Base-by-base conservation (phyloP, 2,888 invertebrate genomes). In the Eupsilia transversa region DNA sequence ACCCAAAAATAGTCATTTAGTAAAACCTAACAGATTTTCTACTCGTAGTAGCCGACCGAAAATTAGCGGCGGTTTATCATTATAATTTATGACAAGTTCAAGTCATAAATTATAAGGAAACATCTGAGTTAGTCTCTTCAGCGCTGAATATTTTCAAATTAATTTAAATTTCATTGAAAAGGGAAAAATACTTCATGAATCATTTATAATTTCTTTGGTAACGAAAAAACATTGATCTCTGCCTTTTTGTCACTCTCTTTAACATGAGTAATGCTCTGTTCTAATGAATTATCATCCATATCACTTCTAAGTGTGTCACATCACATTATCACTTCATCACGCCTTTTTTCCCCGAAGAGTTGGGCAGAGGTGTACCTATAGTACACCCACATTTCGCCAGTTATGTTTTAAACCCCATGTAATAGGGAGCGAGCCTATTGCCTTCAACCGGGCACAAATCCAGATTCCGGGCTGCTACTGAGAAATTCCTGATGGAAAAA, bases 51-150 rank as follows among this genome's bases (percentile, higher is more conserved):
- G 43, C 27, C 3, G 33, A 12, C 63, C 56, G 7, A 75, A 75
- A 67, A 67, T 56, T 67, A 68, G 43, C 20, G 27, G 27, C 56
- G 7, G 57, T 66, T 81, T 81, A 81, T 75, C 75, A 59, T 66
- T 20, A 38, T 85, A 82, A 81, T 84, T 86, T 74, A 72, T 77
- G 76, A 69, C 68, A 72, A 76, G 60, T 74, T 72, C 35, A 74
- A 57, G 54, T 57, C 69, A 30, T 80, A 79, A 80, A 73, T 86
- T 69, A 72, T 67, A n/a, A 33, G 41, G 49, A 61, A 83, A 61
- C 69, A 72, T 82, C 70, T 64, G 64, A 82, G 57, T 17, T 65
- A 33, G 59, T 63, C 33, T 23, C n/a, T 63, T 38, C 27, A 57
- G 30, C 5, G 52, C 49, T 49, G 33, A 74, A 60, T 57, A 81